phyloP scores from a whole-genome alignment of 1,140 invertebrate genomes.

The Pentalonia nigronervosa region DNA sequence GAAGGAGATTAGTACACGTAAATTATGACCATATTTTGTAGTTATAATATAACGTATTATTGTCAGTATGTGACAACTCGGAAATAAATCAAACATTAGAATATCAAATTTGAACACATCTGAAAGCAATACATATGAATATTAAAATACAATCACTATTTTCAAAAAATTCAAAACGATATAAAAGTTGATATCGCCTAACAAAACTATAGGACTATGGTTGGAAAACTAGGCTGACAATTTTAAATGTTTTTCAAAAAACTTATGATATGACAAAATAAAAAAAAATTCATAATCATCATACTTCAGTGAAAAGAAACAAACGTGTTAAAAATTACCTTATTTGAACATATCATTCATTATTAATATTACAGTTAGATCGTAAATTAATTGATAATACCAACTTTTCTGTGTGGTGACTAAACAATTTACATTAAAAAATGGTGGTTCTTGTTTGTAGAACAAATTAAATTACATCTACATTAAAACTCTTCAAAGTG shows the following conservation, averaged over 20 bases:
- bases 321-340: neutral
- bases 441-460: neutral
- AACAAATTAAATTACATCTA: neutral
- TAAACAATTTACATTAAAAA: neutral
- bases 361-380: neutral
- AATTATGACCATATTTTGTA: neutral
- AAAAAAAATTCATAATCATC: neutral
- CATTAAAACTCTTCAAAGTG: neutral
- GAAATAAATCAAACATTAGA: neutral
- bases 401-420: neutral
- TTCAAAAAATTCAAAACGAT: too few species aligned
- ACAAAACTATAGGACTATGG: neutral
- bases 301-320: too few species aligned
- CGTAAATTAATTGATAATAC: neutral
- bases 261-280: too few species aligned
- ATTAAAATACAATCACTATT: neutral
- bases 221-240: too few species aligned
- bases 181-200: neutral
- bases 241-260: neutral
- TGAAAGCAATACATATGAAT: too few species aligned
- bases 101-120: neutral
- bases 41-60: neutral
- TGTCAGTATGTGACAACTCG: neutral
- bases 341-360: neutral
- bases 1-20: neutral